Base-by-base conservation (phyloP, 1,140 invertebrate species). In the Pemphigus obesinymphae region DNA sequence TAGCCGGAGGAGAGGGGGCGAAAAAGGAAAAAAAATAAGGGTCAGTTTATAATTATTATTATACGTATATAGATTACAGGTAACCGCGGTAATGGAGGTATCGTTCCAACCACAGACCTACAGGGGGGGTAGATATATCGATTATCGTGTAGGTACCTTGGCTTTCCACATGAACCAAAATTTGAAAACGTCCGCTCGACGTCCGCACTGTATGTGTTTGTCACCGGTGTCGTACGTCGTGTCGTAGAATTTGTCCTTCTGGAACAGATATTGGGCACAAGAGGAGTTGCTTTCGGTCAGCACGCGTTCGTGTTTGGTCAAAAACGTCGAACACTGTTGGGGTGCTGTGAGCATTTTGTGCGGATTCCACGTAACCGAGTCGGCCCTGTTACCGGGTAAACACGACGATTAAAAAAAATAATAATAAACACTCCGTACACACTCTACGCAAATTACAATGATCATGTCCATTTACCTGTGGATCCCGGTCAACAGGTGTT, bases 131-230 rank as follows among this genome's bases (percentile, higher is more conserved):
- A n/a, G n/a, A n/a, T n/a, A n/a, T n/a, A n/a, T n/a, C 10, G 10
- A 45, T 45, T 2, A 40, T 11, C 43, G 10, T 45, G 48, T 58
- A 37, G 13, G 2, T 84, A 89, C 89, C 87, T 97, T 97, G 1
- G 95, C 95, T 85, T 96, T 96, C 97, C 97, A 98, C 96, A 97
- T 97, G 84, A 96, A 92, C 97, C 97, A 99, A 85, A 98, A 95
- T 86, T 98, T 98, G 63, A 98, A 90, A 3, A 97, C 94, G 85
- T 99, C 97, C 15, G 95, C 96, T 83, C 95, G 90, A n/a, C 97
- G 89, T 0, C 97, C 97, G 85, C 97, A 97, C 85, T 94, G 93
- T 26, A 99, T 92, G 83, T 97, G 94, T 86, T 98, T 98, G 86
- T 98, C 97, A 0, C 97, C 97, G 0, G 93, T 95, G 85, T 98